Base-by-base conservation (phyloP, 2,888 invertebrate species). In the Buathra laborator region DNA sequence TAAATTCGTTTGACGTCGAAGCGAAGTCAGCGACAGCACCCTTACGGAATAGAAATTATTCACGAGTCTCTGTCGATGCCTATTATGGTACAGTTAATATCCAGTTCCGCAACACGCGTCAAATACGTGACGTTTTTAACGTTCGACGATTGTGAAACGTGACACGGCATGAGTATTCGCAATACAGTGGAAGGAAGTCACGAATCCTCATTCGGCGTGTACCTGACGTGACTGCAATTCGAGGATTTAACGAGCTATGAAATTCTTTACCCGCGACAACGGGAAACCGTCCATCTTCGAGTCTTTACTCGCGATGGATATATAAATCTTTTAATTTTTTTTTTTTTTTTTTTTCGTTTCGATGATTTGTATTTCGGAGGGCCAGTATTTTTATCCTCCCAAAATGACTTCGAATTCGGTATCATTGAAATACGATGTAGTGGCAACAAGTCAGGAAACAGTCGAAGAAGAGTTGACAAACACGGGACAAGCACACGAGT, bases 111-210 rank as follows among this genome's bases (percentile, higher is more conserved):
- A 85, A 71, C 76, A 80, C 72, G 84, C 83, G 81, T 74, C 77
- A 14, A 53, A 88, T 90, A 92, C 92, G 92, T 92, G 92, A 90
- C 91, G 89, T 88, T 88, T 89, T 89, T 84, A 88, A 89, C 89
- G 87, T 90, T 85, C 86, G 90, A 87, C 89, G 89, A 90, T 92
- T 88, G 81, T 80, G 85, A 91, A 89, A 93, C 93, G 92, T 93
- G 93, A 92, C 89, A 89, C 80, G 86, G 91, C 92, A 92, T 91
- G 87, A 90, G 88, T 88, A 90, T 92, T 90, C 90, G 91, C 90
- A 89, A 89, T 91, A 90, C 86, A 84, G 88, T 87, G 85, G 87
- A 88, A 91, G 93, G 93, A 93, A 93, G 92, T 91, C 91, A 91
- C 92, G 93, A 90, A 90, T 90, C 90, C 88, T 89, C 89, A 89